Conservation (phyloP, 2,797 vertebrate species). For the Hypotaenidia philippensis region DNA sequence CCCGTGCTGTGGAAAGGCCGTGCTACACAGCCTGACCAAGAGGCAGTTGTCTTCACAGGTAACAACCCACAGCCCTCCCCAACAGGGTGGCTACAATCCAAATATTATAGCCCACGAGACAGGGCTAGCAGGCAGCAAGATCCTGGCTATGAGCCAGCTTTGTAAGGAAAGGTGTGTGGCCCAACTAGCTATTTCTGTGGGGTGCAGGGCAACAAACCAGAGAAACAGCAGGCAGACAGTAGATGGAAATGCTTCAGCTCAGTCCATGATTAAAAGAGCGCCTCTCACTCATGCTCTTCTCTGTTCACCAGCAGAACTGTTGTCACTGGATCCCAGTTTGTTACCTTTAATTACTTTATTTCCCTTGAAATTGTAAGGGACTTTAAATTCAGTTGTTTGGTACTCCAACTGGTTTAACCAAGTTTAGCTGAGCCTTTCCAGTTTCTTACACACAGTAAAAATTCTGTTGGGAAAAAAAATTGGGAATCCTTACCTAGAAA, state of each 20-base stretch:
- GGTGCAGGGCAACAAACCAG: neutral
- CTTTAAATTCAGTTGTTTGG: neutral
- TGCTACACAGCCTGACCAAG: neutral
- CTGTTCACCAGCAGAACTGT: neutral
- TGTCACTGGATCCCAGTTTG: neutral
- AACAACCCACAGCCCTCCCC: neutral
- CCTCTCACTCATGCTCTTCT: neutral
- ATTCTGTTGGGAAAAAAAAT: fast-evolving
- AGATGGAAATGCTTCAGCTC: neutral
- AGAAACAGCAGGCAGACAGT: neutral
- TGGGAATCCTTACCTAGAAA: neutral
- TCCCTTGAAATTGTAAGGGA: neutral
- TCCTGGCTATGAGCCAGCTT: neutral
- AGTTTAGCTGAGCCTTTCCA: neutral
- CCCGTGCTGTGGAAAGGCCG: neutral
- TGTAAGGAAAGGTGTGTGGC: fast-evolving
- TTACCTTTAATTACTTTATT: fast-evolving
- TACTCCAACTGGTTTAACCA: neutral
- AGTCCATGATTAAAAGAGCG: neutral
- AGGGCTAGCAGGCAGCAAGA: neutral
- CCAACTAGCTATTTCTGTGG: neutral
- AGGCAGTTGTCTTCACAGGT: neutral
- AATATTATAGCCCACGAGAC: neutral
- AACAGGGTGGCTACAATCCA: neutral
- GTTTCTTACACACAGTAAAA: neutral